Evolutionary conservation across 2,113 vertebrate genomes (phyloP).

Genomic region (Myrmecophaga tridactyla): DNA sequence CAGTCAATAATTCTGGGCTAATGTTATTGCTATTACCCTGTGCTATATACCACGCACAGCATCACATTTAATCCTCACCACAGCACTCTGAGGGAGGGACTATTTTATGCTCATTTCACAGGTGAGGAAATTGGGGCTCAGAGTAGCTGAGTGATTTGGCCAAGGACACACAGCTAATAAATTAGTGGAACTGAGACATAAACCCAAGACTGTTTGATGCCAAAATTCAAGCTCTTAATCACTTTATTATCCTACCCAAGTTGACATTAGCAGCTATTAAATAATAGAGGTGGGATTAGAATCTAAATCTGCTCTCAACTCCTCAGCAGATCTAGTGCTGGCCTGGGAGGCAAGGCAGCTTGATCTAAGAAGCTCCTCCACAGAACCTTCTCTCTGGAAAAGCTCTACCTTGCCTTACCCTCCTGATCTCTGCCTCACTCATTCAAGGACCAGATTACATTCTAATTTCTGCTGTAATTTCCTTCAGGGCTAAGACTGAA

Average conservation of each 20-base stretch:
- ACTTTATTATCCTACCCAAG: neutral
- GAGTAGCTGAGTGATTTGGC: neutral
- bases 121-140: neutral
- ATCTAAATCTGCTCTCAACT: neutral
- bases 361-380: neutral
- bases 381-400: neutral
- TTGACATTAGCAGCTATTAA: neutral
- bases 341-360: neutral
- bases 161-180: slow-evolving; percentile 20
- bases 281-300: neutral
- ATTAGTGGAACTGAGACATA: neutral
- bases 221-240: neutral
- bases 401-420: neutral
- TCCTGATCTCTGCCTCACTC: slow-evolving; percentile 23
- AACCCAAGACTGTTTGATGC: neutral
- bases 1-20: neutral
- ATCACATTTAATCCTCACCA: neutral
- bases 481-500: slow-evolving; percentile 52
- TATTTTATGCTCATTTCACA: neutral
- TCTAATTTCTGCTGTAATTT: slow-evolving; percentile 50
- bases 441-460: slow-evolving; percentile 43
- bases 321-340: neutral
- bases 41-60: neutral
- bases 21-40: neutral
- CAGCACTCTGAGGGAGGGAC: neutral